Evolutionary conservation across 2,797 vertebrate genomes (phyloP), one percentile per base, ranked within the genome.

Genomic region (Xenopus petersii): DNA sequence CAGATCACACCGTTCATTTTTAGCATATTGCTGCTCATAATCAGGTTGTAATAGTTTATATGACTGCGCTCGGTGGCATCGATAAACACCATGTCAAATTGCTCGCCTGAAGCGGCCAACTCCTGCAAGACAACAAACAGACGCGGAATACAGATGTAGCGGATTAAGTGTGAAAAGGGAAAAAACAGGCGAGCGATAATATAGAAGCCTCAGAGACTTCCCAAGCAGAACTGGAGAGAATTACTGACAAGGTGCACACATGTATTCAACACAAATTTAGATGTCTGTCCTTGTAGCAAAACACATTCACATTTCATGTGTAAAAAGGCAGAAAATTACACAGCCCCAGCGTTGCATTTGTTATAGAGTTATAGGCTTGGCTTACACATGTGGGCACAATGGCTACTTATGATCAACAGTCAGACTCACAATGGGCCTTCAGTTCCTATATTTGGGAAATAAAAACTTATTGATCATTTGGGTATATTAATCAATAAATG

Each of bases 1-100:
- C 90, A 93, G 66, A 95, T 90, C 83, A 92, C 82, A 68, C 93
- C 90, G 81, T 81, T 84, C 81, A 89, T 80, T 70, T 84, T 88
- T 80, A 94, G 87, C 82, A 94, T 87, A 83, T 91, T 93, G 87
- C 91, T 89, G 74, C 93, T 92, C 86, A 93, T 86, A 82, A 94
- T 90, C 71, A 92, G 92, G 77, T 88, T 91, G 89, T 93, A 93
- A 83, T 93, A 89, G 83, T 89, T 91, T 83, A 92, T 90, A 86
- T 92, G 91, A 55, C 92, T 93, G 42, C 75, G 85, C 88, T 94
- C 93, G 84, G 93, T 91, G 75, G 92, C 94, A 73, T 94, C 92
- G 59, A 95, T 93, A 86, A 94, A 94, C 81, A 93, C 83, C 81
- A 93, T 86, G 89, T 95, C 91, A 86, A 94, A 94, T 87, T 92